Conservation (phyloP, 2,888 invertebrate species). For the Dastarcus helophoroides region DNA sequence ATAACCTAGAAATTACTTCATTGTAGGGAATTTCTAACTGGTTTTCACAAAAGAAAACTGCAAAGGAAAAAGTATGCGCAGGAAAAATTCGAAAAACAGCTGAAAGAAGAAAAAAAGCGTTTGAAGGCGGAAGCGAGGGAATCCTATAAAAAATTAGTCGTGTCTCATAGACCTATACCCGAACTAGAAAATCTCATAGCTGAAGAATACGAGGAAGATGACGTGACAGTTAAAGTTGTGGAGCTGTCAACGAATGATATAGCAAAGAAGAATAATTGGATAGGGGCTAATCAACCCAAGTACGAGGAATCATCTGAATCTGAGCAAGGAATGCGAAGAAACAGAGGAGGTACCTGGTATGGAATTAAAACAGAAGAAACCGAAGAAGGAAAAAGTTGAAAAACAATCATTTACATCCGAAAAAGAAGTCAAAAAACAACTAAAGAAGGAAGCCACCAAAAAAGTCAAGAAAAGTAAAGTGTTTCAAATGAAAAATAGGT, state of each 20-base stretch:
- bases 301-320: conserved; percentile 19
- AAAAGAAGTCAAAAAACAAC: conserved; percentile 56
- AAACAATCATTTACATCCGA: conserved; percentile 39
- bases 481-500: conserved; percentile 61
- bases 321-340: conserved; percentile 24
- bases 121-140: conserved; percentile 64
- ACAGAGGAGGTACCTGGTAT: conserved; percentile 38
- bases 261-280: conserved; percentile 58
- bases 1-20: conserved; percentile 7
- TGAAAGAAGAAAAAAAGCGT: conserved; percentile 65
- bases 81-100: conserved; percentile 54
- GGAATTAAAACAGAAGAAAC: conserved; percentile 32
- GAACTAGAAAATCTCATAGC: conserved; percentile 56
- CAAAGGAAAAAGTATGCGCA: conserved; percentile 65
- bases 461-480: conserved; percentile 66
- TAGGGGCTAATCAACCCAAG: conserved; percentile 54
- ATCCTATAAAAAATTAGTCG: conserved; percentile 59
- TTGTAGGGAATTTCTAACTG: conserved; percentile 65
- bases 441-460: conserved; percentile 60
- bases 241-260: conserved; percentile 61
- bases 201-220: conserved; percentile 64
- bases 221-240: conserved; percentile 67
- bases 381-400: conserved; percentile 24
- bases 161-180: conserved; percentile 59
- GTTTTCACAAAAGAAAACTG: conserved; percentile 70